phyloP scores from a whole-genome alignment of 2,888 invertebrate species.

The Bhutanitis thaidina region DNA sequence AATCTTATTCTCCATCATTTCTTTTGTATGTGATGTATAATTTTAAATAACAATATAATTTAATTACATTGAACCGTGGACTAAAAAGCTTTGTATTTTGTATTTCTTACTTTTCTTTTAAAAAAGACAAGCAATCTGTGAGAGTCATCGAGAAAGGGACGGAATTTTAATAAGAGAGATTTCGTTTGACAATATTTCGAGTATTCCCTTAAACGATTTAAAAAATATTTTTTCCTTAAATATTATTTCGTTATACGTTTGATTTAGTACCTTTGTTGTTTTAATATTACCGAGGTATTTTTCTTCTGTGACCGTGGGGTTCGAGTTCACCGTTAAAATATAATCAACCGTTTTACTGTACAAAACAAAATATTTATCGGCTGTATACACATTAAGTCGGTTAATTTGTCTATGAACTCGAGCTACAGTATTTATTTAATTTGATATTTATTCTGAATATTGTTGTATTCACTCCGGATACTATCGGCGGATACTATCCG shows the following conservation, averaged over 20 bases:
- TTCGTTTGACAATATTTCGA: conserved; percentile 11
- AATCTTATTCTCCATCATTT: too few species aligned
- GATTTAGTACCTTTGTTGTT: neutral
- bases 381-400: too few species aligned
- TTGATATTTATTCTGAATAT: too few species aligned
- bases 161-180: conserved; percentile 18
- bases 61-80: conserved; percentile 5
- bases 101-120: conserved; percentile 1
- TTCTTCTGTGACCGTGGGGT: too few species aligned
- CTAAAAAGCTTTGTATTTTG: neutral
- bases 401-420: too few species aligned
- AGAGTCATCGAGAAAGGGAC: conserved; percentile 2
- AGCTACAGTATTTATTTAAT: too few species aligned
- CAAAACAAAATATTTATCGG: too few species aligned
- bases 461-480: too few species aligned
- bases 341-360: too few species aligned
- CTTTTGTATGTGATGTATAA: neutral
- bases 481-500: too few species aligned
- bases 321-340: too few species aligned
- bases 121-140: neutral
- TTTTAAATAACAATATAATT: conserved; percentile 7
- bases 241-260: conserved; percentile 3
- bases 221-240: neutral
- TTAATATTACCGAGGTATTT: neutral
- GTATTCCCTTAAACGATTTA: conserved; percentile 9